Conservation (phyloP, 2,888 invertebrate genomes). For the Synergus gifuensis region DNA sequence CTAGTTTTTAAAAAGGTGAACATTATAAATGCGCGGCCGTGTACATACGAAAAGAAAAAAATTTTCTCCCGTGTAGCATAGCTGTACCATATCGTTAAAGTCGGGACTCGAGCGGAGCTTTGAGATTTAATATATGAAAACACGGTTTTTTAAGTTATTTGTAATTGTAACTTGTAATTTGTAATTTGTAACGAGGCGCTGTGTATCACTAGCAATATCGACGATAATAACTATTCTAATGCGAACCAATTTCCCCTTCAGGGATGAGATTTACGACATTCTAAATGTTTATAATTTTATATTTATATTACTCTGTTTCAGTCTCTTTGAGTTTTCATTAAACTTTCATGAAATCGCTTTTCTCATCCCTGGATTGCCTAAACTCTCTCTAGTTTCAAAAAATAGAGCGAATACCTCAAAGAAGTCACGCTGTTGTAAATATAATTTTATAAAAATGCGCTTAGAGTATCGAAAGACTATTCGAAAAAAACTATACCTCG, state of each 20-base stretch:
- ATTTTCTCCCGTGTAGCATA: conserved; percentile 48
- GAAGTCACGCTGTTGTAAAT: conserved; percentile 38
- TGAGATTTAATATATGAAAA: conserved; percentile 40
- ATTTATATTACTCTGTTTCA: neutral
- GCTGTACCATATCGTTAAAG: conserved; percentile 48
- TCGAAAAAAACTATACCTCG: conserved; percentile 10
- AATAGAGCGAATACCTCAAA: conserved; percentile 41
- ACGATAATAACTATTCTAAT: conserved; percentile 41
- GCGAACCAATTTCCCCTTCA: conserved; percentile 12
- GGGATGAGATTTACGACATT: conserved; percentile 18
- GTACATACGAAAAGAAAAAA: conserved; percentile 44
- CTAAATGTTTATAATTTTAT: neutral
- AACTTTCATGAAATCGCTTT: neutral
- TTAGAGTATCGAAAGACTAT: conserved; percentile 37
- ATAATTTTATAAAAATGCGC: conserved; percentile 40
- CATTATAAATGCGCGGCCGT: conserved; percentile 34
- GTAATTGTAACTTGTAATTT: conserved; percentile 3
- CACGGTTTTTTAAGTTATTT: conserved; percentile 46
- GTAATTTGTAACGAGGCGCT: conserved; percentile 33
- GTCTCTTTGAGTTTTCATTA: neutral
- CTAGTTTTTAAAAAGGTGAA: conserved; percentile 14
- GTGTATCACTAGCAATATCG: conserved; percentile 39
- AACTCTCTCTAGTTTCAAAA: conserved; percentile 24
- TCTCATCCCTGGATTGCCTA: conserved; percentile 37
- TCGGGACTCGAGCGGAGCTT: conserved; percentile 38